phyloP scores from a whole-genome alignment of 92 coral and sea anemone species.

The Umimayanthus kanabou region DNA sequence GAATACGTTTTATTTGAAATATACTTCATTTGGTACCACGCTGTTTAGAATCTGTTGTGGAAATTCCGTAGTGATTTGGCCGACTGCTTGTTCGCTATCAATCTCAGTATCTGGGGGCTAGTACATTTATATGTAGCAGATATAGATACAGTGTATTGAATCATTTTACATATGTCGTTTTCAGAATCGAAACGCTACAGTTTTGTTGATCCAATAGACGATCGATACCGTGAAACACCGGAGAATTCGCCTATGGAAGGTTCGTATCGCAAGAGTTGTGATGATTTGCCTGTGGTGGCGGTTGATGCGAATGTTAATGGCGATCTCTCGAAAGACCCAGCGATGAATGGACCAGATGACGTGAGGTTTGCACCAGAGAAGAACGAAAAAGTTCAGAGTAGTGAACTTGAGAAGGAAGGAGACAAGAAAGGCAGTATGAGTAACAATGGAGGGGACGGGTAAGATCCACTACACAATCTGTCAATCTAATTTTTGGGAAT shows the following conservation, averaged over 20 bases:
- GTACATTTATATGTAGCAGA: background rate
- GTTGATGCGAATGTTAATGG: background rate
- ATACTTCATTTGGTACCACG: background rate
- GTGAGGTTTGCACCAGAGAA: constrained; percentile 23
- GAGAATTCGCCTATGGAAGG: constrained; percentile 17
- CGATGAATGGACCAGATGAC: background rate
- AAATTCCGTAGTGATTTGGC: background rate
- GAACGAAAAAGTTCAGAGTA: background rate
- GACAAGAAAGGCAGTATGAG: background rate
- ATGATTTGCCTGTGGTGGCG: background rate
- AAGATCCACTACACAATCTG: background rate
- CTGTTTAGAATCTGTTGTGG: background rate
- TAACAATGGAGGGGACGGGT: background rate
- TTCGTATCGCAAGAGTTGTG: background rate
- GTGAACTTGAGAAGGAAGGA: background rate
- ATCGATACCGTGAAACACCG: constrained; percentile 12
- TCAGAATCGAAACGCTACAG: constrained; percentile 42
- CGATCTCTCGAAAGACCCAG: background rate
- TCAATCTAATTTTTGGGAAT: no score
- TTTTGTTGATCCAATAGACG: constrained; percentile 12
- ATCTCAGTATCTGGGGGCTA: background rate
- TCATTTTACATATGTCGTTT: background rate
- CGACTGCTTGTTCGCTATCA: background rate
- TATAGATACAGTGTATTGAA: no score
- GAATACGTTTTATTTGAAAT: background rate